These are phyloP conservation scores for Brachycybe producta DNA, from an alignment of 2,888 invertebrate species.

Conservation along the genomic window DNA sequence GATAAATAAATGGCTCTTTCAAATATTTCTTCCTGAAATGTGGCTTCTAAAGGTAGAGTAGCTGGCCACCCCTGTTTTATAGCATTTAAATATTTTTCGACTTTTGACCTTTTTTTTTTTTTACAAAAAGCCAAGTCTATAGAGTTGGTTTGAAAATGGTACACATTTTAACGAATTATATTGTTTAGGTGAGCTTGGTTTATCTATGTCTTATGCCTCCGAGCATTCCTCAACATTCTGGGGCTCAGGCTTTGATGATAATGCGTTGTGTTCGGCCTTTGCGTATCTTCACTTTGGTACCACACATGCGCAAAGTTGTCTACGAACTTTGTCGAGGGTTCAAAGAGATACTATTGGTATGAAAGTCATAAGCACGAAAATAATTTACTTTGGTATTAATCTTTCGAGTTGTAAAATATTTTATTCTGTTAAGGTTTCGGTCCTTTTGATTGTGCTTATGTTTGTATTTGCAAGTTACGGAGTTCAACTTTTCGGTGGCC, in stretches of 20 bases:
- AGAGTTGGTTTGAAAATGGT: not conserved
- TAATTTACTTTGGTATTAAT: slow-evolving; percentile 1
- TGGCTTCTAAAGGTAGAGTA: too few relatives aligned
- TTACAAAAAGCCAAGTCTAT: not conserved
- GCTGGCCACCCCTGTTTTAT: too few relatives aligned
- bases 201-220: slow-evolving; percentile 95
- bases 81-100: too few relatives aligned
- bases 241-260: slow-evolving; percentile 90
- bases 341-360: slow-evolving; percentile 91
- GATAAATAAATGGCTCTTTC: too few relatives aligned
- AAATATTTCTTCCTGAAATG: too few relatives aligned
- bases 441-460: slow-evolving; percentile 89
- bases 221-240: slow-evolving; percentile 80
- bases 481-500: slow-evolving; percentile 93
- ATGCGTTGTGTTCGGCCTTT: slow-evolving; percentile 89
- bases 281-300: slow-evolving; percentile 92
- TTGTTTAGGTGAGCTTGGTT: slow-evolving; percentile 69
- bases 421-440: slow-evolving; percentile 59
- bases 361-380: slow-evolving; percentile 23
- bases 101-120: not conserved
- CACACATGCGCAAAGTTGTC: slow-evolving; percentile 98
- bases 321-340: slow-evolving; percentile 96
- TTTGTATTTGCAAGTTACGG: slow-evolving; percentile 99
- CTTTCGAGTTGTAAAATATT: slow-evolving; percentile 4
- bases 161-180: not conserved